Conservation (phyloP, 2,888 invertebrate species). For the Epirrhoe alternata region DNA sequence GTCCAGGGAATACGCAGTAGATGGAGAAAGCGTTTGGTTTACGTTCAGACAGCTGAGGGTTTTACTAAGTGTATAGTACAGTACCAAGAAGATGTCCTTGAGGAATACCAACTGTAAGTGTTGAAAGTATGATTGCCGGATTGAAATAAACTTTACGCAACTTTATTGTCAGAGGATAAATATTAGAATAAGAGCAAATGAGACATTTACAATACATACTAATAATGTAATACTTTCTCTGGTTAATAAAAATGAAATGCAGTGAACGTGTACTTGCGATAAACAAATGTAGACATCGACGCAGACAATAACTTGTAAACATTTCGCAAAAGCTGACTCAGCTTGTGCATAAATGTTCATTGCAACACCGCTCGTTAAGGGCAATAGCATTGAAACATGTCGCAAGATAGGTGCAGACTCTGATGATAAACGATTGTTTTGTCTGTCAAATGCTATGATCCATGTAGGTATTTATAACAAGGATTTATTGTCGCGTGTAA, state of each 20-base stretch:
- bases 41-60: background rate
- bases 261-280: background rate
- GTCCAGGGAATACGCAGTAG: constrained; percentile 31
- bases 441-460: constrained; percentile 3
- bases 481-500: background rate
- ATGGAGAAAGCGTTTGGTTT: background rate
- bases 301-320: constrained; percentile 38
- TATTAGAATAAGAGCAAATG: background rate
- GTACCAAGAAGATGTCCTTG: constrained; percentile 16
- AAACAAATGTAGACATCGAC: constrained; percentile 16
- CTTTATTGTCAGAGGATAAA: background rate
- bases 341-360: constrained; percentile 37
- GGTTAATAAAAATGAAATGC: background rate
- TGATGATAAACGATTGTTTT: constrained; percentile 20
- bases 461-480: background rate
- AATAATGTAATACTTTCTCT: background rate
- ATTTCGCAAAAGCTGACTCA: constrained; percentile 47
- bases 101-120: constrained; percentile 15
- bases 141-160: too few species aligned
- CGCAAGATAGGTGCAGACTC: constrained; percentile 27
- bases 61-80: background rate
- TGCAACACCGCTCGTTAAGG: constrained; percentile 40
- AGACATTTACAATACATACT: background rate
- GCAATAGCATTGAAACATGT: constrained; percentile 41
- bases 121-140: background rate